Evolutionary conservation across 1,140 invertebrate species (phyloP).

Genomic region (Hetaerina americana): DNA sequence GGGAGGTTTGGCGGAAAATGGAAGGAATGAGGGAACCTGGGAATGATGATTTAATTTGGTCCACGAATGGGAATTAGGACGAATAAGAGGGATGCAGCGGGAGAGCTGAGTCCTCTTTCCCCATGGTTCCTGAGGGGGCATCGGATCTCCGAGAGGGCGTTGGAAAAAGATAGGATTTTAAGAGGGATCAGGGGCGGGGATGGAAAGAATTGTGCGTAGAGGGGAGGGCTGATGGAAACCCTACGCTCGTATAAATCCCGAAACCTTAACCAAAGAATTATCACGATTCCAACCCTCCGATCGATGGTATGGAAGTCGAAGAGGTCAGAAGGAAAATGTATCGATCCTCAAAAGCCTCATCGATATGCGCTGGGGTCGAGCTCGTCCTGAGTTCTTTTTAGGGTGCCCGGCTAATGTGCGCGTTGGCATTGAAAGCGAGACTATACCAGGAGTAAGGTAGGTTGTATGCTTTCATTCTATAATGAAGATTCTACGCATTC

Average conservation of each 20-base stretch:
- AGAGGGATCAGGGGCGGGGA: no score
- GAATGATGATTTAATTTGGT: neutral
- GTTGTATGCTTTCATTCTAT: no score
- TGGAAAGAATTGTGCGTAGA: neutral
- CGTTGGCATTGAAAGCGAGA: no score
- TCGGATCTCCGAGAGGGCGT: neutral
- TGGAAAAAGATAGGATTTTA: no score
- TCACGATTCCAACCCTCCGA: neutral
- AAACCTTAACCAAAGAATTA: neutral
- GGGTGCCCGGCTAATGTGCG: no score
- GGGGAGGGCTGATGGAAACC: neutral
- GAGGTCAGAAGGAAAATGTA: neutral
- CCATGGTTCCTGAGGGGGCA: no score
- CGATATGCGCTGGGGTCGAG: no score
- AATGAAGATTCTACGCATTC: no score
- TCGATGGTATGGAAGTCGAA: neutral
- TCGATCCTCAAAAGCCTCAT: neutral
- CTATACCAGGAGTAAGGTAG: no score
- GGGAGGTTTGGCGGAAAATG: neutral
- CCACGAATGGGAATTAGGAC: neutral
- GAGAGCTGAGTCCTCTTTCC: no score
- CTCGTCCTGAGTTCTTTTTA: no score
- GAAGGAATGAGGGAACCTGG: neutral
- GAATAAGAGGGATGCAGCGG: neutral
- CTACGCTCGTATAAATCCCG: neutral